These are phyloP conservation scores for Pyrgilauda ruficollis DNA, from an alignment of 2,113 vertebrate species.

Conservation along the genomic window DNA sequence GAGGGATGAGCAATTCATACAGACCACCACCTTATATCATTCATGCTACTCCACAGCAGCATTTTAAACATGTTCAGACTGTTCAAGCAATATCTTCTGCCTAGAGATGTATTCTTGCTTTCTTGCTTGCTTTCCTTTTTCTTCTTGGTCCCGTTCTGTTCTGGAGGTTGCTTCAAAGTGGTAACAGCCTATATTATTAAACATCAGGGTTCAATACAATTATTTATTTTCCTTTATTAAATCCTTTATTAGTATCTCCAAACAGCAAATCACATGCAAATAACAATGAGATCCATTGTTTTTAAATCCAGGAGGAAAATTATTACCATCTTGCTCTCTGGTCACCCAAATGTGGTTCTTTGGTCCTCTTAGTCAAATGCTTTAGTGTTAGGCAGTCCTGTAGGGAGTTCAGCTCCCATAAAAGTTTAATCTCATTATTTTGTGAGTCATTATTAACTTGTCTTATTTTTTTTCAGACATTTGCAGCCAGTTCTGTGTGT, in stretches of 20 bases:
- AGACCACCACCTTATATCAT: conserved; percentile 26
- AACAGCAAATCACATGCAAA: not conserved
- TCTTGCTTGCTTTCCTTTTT: not conserved
- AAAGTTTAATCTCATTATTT: not conserved
- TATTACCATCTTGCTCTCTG: not conserved
- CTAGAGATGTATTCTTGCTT: not conserved
- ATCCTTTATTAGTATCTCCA: not conserved
- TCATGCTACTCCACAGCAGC: conserved; percentile 35
- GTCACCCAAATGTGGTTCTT: not conserved
- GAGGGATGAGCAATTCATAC: conserved; percentile 51
- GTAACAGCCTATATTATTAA: not conserved
- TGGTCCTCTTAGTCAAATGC: not conserved
- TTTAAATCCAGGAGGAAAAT: not conserved
- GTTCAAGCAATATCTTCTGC: not conserved
- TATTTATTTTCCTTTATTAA: not conserved
- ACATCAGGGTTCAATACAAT: not conserved
- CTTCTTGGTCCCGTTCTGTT: not conserved
- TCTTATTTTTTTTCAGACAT: not conserved
- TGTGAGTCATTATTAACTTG: not conserved
- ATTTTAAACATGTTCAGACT: conserved; percentile 8
- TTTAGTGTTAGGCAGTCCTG: not conserved
- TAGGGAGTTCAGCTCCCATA: not conserved
- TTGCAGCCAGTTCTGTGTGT: not conserved
- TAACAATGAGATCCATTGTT: not conserved
- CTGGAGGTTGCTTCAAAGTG: not conserved